These are phyloP conservation scores for Tachysurus vachellii DNA, from an alignment of 2,113 vertebrate species.

Conservation along the genomic window DNA sequence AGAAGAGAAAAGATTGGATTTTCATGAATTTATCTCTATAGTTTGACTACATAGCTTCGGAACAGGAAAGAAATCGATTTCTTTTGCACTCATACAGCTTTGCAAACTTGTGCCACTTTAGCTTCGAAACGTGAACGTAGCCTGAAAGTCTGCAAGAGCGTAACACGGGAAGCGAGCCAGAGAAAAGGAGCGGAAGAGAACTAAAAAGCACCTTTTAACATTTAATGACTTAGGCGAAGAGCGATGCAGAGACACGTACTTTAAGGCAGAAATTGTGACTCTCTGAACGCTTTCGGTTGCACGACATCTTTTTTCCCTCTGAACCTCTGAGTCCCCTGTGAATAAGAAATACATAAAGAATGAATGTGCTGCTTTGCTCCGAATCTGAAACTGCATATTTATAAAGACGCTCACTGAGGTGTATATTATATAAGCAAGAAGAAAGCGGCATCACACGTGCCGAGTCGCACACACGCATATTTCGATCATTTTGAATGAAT, in stretches of 20 bases:
- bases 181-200: background rate
- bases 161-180: background rate
- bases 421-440: conserved; percentile 13
- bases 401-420: conserved; percentile 1
- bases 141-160: background rate
- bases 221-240: conserved; percentile 38
- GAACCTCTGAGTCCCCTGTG: background rate
- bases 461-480: background rate
- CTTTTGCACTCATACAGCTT: background rate
- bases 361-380: background rate
- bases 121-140: background rate
- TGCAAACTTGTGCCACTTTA: background rate
- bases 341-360: conserved; percentile 29
- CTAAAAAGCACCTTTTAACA: conserved; percentile 41
- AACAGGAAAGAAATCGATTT: background rate
- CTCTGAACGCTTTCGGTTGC: background rate
- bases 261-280: background rate
- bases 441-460: background rate
- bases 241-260: conserved; percentile 1
- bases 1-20: background rate
- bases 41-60: background rate
- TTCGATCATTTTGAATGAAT: background rate
- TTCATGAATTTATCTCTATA: background rate
- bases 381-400: conserved; percentile 28
- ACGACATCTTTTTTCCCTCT: background rate